phyloP scores from a whole-genome alignment of 1,140 invertebrate genomes.

The Drosophila jambulina region DNA sequence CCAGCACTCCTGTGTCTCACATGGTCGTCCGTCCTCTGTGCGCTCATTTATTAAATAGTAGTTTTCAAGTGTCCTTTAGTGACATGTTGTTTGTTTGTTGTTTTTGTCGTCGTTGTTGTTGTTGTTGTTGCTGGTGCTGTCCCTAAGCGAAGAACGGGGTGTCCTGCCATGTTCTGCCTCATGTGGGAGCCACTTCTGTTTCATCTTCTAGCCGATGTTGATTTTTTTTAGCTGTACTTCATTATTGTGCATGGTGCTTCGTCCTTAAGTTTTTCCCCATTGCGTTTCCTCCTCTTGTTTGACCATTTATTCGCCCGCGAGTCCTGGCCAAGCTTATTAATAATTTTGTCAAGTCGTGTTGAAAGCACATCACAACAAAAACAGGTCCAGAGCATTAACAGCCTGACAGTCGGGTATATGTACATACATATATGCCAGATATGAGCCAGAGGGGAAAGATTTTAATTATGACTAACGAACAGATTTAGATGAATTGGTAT shows the following conservation, averaged over 20 bases:
- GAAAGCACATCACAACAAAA: slow-evolving; percentile 33
- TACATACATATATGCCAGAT: background rate
- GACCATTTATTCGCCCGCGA: slow-evolving; percentile 67
- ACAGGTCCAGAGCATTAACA: slow-evolving; percentile 8
- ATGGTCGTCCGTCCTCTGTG: slow-evolving; percentile 60
- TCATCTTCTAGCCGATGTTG: slow-evolving; percentile 18
- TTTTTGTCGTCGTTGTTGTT: slow-evolving; percentile 19
- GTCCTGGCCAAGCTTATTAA: slow-evolving; percentile 66
- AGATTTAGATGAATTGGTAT: background rate
- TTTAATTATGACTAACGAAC: slow-evolving; percentile 23
- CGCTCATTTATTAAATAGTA: slow-evolving; percentile 85
- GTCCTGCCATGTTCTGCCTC: slow-evolving; percentile 48
- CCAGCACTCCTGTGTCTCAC: slow-evolving; percentile 42
- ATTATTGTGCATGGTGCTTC: slow-evolving; percentile 70
- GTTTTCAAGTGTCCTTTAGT: slow-evolving; percentile 84
- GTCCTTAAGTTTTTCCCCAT: slow-evolving; percentile 25
- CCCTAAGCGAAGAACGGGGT: slow-evolving; percentile 55
- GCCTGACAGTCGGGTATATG: slow-evolving; percentile 1
- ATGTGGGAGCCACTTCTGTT: slow-evolving; percentile 64
- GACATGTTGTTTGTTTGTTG: slow-evolving; percentile 79
- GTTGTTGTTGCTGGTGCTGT: slow-evolving; percentile 30
- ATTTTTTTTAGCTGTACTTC: slow-evolving; percentile 59
- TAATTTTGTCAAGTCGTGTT: slow-evolving; percentile 69
- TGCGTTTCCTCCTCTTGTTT: slow-evolving; percentile 12
- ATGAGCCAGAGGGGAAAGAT: slow-evolving; percentile 7